Conservation (phyloP, 2,113 vertebrate genomes). For the Gallinago undulata region DNA sequence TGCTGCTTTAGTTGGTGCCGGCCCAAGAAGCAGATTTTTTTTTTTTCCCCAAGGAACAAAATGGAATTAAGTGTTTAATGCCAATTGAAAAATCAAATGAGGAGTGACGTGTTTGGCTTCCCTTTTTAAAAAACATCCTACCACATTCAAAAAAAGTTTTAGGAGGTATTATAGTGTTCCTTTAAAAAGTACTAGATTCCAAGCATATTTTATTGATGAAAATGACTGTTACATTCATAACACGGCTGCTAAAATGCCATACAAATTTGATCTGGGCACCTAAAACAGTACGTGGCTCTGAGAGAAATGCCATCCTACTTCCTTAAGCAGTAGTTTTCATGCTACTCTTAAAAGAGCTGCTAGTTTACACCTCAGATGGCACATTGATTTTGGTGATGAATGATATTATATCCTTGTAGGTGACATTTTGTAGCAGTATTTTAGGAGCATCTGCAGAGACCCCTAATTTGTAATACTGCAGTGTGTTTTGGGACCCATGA, state of each 20-base stretch:
- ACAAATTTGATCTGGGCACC: not conserved
- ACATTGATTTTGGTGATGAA: not conserved
- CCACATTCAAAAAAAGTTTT: not conserved
- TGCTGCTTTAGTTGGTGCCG: not conserved
- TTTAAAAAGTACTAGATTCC: not conserved
- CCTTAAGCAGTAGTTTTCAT: not conserved
- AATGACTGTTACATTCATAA: not conserved
- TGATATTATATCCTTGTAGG: not conserved
- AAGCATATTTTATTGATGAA: not conserved
- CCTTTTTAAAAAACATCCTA: not conserved
- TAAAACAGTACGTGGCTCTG: not conserved
- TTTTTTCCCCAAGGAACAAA: not conserved
- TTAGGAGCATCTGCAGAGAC: slow-evolving; percentile 26
- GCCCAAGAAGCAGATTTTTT: not conserved
- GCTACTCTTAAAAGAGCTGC: not conserved
- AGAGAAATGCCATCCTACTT: not conserved
- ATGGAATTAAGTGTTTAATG: not conserved
- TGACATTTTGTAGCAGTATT: slow-evolving; percentile 26
- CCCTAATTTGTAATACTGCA: not conserved
- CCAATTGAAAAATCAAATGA: not conserved
- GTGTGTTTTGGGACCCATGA: not conserved
- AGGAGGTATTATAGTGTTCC: not conserved
- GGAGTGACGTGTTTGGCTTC: not conserved
- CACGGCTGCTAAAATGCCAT: not conserved
- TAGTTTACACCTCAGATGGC: slow-evolving; percentile 13